Conservation (phyloP, 2,113 vertebrate genomes). For the Myiopsitta monachus region DNA sequence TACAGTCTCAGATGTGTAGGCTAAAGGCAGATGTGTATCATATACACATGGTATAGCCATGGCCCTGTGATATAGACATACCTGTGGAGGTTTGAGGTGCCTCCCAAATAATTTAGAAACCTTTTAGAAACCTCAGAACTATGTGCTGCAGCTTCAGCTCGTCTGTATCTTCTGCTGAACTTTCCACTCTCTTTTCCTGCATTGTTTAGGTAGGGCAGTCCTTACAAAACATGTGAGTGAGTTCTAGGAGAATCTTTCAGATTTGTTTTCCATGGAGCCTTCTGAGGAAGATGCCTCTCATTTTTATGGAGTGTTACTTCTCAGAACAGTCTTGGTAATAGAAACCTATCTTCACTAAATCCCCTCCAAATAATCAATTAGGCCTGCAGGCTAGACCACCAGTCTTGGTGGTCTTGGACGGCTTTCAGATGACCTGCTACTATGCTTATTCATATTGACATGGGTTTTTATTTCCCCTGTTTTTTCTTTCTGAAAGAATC, state of each 20-base stretch:
- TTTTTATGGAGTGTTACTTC: background rate
- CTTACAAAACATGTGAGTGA: background rate
- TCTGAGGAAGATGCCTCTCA: background rate
- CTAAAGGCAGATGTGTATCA: background rate
- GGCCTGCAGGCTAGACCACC: background rate
- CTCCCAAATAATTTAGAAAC: background rate
- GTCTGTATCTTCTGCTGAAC: background rate
- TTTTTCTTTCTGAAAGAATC: background rate
- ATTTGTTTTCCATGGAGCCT: background rate
- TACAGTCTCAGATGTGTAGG: background rate
- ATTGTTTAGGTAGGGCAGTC: background rate
- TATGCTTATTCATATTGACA: background rate
- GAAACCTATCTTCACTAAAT: background rate
- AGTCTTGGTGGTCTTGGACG: background rate
- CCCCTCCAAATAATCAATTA: background rate
- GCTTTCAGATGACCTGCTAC: background rate
- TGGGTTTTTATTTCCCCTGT: accelerated
- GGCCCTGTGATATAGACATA: background rate
- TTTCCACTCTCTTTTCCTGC: background rate
- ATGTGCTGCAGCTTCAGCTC: background rate
- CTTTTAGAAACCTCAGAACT: background rate
- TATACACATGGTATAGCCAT: background rate
- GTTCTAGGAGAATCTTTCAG: background rate
- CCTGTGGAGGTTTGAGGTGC: background rate
- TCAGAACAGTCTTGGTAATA: background rate